These are phyloP conservation scores for Simalia tracyae DNA, from an alignment of 2,797 vertebrate species.

Conservation along the genomic window DNA sequence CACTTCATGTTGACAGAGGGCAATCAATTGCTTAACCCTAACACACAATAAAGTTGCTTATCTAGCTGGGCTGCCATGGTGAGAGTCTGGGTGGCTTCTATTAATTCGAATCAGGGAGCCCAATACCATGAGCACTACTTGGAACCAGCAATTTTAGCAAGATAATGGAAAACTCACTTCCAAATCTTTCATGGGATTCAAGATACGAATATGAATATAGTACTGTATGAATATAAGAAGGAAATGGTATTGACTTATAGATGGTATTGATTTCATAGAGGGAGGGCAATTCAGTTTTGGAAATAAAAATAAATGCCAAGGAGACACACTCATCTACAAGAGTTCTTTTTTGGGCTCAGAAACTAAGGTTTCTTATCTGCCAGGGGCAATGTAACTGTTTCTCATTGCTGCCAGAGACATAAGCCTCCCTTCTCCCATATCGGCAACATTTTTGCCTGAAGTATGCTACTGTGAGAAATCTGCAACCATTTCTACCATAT, in stretches of 20 bases:
- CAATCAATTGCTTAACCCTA: neutral
- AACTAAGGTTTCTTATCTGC: neutral
- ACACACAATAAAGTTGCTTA: neutral
- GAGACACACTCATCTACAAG: neutral
- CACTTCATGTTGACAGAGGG: neutral
- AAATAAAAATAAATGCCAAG: neutral
- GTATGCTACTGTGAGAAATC: neutral
- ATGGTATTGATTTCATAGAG: neutral
- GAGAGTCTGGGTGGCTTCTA: neutral
- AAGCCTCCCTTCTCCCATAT: neutral
- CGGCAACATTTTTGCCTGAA: neutral
- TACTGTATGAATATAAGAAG: neutral
- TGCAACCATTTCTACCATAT: neutral
- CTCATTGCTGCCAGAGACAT: neutral
- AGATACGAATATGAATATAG: neutral
- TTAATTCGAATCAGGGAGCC: neutral
- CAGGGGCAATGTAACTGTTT: neutral
- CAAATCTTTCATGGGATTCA: neutral
- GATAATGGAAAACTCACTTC: neutral
- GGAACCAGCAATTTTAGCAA: neutral
- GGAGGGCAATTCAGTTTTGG: neutral
- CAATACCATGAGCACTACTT: neutral
- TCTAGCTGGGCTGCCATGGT: neutral
- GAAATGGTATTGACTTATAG: neutral
- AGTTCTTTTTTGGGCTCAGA: neutral